Evolutionary conservation across 1,140 invertebrate species (phyloP).

Genomic region (Cydia pomonella): DNA sequence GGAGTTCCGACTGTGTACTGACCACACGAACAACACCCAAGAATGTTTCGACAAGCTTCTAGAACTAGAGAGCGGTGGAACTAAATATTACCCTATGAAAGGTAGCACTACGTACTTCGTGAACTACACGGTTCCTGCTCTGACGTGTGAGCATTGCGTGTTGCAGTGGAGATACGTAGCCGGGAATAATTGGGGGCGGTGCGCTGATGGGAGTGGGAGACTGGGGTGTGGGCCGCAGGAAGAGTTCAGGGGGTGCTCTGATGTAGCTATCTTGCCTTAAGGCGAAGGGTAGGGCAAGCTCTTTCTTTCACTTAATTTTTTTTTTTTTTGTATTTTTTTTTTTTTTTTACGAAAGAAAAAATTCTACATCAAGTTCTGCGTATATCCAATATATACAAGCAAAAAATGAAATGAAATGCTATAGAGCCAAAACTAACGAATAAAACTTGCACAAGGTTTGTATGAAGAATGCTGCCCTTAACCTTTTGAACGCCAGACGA

Average conservation of each 20-base stretch:
- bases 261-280: conserved; percentile 83
- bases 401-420: too few relatives aligned
- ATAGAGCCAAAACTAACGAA: too few relatives aligned
- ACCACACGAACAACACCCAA: conserved; percentile 82
- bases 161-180: conserved; percentile 91
- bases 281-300: too few relatives aligned
- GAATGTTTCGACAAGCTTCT: conserved; percentile 88
- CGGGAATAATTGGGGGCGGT: conserved; percentile 90
- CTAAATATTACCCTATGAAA: conserved; percentile 86
- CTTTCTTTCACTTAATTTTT: too few relatives aligned
- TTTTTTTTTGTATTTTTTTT: too few relatives aligned
- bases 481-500: too few relatives aligned
- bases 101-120: conserved; percentile 87
- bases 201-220: conserved; percentile 84
- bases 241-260: conserved; percentile 91
- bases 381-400: too few relatives aligned
- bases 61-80: conserved; percentile 75
- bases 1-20: conserved; percentile 90
- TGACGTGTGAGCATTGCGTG: conserved; percentile 89
- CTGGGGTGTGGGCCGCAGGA: conserved; percentile 92
- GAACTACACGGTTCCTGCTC: conserved; percentile 84
- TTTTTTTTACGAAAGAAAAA: too few relatives aligned
- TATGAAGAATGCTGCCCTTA: too few relatives aligned
- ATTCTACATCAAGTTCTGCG: too few relatives aligned
- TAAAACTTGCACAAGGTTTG: too few relatives aligned